Evolutionary conservation across 2,888 invertebrate species (phyloP).

Genomic region (Empis livida): DNA sequence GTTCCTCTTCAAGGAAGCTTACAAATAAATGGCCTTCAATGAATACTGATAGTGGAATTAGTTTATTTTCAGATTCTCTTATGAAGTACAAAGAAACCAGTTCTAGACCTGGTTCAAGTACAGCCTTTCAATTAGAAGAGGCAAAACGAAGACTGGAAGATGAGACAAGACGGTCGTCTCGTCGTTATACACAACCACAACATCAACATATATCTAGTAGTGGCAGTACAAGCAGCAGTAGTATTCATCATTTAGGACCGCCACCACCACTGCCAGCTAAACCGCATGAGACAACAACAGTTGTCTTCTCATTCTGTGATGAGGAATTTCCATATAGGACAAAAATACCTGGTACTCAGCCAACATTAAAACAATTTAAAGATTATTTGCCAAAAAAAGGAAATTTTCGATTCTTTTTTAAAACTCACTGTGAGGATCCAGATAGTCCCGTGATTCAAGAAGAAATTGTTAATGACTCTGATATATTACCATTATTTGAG

Average conservation of each 20-base stretch:
- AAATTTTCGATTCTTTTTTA: slow-evolving; percentile 91
- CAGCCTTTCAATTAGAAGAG: slow-evolving; percentile 62
- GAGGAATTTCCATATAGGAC: slow-evolving; percentile 87
- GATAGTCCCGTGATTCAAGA: slow-evolving; percentile 85
- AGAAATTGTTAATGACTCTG: slow-evolving; percentile 80
- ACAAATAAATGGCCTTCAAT: slow-evolving; percentile 38
- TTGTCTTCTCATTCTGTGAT: slow-evolving; percentile 83
- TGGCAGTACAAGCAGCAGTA: slow-evolving; percentile 32
- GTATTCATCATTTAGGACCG: slow-evolving; percentile 17
- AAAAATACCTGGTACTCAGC: slow-evolving; percentile 71
- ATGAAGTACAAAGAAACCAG: slow-evolving; percentile 36
- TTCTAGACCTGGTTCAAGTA: slow-evolving; percentile 40
- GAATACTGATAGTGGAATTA: slow-evolving; percentile 38
- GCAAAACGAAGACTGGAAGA: slow-evolving; percentile 57
- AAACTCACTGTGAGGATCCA: slow-evolving; percentile 82
- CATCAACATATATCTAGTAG: slow-evolving; percentile 26
- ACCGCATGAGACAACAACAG: slow-evolving; percentile 50
- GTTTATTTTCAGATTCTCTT: slow-evolving; percentile 36
- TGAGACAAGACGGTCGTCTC: slow-evolving; percentile 36
- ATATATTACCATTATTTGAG: slow-evolving; percentile 84
- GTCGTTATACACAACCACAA: slow-evolving; percentile 32
- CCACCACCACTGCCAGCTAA: slow-evolving; percentile 34
- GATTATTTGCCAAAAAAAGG: slow-evolving; percentile 88
- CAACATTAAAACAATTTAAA: slow-evolving; percentile 86
- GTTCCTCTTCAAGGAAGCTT: slow-evolving; percentile 36